phyloP scores from a whole-genome alignment of 2,797 vertebrate genomes.

The Parauchenoglanis ngamensis region DNA sequence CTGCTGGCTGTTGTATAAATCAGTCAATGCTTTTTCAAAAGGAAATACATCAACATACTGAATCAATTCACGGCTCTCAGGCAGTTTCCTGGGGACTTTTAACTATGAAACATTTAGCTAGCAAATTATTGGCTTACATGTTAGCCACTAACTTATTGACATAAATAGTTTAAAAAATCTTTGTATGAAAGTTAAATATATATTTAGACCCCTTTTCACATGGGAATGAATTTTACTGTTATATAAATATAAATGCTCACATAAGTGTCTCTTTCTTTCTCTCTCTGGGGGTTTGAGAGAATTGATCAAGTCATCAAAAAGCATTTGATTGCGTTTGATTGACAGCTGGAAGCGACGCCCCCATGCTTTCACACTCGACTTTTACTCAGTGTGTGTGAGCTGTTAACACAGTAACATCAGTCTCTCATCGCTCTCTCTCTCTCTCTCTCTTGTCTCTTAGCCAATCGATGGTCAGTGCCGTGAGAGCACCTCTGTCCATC shows the following conservation, averaged over 20 bases:
- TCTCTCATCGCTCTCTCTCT: background rate
- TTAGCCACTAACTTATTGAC: background rate
- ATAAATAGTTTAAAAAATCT: background rate
- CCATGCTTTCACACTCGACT: background rate
- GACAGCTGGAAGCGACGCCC: background rate
- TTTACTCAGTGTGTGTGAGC: background rate
- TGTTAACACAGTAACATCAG: slow-evolving; percentile 14
- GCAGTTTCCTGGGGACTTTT: background rate
- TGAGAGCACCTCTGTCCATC: slow-evolving; percentile 17
- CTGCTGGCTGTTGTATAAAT: background rate
- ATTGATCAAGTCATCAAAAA: background rate
- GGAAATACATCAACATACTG: background rate
- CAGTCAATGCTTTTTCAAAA: background rate
- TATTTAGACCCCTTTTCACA: background rate
- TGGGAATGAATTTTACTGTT: background rate
- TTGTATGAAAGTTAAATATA: background rate
- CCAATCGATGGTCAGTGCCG: background rate
- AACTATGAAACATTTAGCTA: background rate
- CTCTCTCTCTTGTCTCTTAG: background rate
- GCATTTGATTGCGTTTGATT: background rate
- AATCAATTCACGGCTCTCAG: background rate
- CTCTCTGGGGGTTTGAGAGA: background rate
- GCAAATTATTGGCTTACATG: background rate
- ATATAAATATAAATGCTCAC: background rate
- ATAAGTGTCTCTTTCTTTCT: background rate